These are phyloP conservation scores for Beroe ovata DNA, from an alignment of 37 sponge, comb jelly and placozoan species.

Conservation along the genomic window DNA sequence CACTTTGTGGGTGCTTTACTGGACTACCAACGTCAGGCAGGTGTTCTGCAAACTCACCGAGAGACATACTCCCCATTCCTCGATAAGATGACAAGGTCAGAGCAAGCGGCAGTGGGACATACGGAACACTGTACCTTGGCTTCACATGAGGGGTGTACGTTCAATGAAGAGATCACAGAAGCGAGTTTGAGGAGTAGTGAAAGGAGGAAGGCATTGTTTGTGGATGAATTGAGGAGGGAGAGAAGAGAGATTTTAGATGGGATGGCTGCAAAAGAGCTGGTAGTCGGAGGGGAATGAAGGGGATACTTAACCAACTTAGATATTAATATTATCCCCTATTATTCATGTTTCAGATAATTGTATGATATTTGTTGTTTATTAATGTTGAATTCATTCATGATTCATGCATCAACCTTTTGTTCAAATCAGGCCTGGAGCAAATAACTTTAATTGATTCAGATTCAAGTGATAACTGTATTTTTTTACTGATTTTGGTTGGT, in stretches of 20 bases:
- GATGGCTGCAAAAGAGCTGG: neutral
- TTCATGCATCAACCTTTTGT: too few relatives aligned
- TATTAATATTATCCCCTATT: too few relatives aligned
- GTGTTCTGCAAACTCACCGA: neutral
- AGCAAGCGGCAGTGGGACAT: constrained; percentile 26
- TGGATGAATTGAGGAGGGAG: constrained; percentile 17
- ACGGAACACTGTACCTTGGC: constrained; percentile 4
- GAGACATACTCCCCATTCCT: neutral
- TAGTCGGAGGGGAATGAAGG: neutral
- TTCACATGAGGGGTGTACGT: neutral
- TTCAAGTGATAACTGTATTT: too few relatives aligned
- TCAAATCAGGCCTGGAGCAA: too few relatives aligned
- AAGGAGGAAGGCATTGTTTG: constrained; percentile 5
- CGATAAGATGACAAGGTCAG: neutral
- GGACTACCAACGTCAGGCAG: constrained; percentile 44
- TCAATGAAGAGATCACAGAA: neutral
- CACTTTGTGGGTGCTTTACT: constrained; percentile 15
- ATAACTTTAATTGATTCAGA: too few relatives aligned
- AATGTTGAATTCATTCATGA: too few relatives aligned
- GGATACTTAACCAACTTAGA: too few relatives aligned
- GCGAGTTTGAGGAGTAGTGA: neutral
- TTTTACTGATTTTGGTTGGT: too few relatives aligned
- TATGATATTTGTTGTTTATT: too few relatives aligned
- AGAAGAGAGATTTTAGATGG: constrained; percentile 10
- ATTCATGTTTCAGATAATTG: too few relatives aligned